Conservation (phyloP, 2,797 vertebrate species). For the Ispidina picta region DNA sequence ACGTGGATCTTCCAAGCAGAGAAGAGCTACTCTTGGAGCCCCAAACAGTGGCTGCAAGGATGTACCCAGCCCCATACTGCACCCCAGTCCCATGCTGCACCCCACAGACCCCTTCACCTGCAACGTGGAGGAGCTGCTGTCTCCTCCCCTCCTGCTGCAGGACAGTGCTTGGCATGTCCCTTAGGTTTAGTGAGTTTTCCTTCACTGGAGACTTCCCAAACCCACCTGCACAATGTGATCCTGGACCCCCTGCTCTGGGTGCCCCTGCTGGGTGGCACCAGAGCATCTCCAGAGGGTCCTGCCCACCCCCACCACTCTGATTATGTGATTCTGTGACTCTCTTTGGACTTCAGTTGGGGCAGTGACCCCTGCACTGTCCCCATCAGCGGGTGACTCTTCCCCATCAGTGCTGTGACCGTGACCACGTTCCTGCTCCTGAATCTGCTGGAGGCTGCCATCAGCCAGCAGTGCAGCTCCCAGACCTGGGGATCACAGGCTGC, state of each 20-base stretch:
- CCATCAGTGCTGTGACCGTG: accelerated
- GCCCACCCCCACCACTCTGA: background rate
- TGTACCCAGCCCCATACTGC: background rate
- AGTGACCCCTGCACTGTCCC: too few species aligned
- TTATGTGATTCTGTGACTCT: too few species aligned
- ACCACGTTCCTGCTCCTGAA: background rate
- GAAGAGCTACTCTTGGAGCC: background rate
- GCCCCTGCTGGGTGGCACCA: background rate
- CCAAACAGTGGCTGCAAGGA: background rate
- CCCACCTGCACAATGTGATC: too few species aligned
- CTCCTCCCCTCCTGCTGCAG: background rate
- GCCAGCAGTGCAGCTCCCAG: background rate
- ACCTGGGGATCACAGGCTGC: background rate
- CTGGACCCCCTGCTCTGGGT: background rate
- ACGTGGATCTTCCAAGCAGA: background rate
- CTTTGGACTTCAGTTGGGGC: background rate
- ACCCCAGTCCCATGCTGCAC: too few species aligned
- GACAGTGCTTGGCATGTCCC: background rate
- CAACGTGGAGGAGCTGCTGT: background rate
- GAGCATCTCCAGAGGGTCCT: background rate
- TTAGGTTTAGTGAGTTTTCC: background rate
- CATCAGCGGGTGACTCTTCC: too few species aligned
- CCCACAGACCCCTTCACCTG: background rate
- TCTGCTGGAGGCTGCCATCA: background rate
- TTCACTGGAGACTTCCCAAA: background rate